These are phyloP conservation scores for Apostichopus japonicus DNA, from an alignment of 35 echinoderm and acorn worm species.

Conservation along the genomic window DNA sequence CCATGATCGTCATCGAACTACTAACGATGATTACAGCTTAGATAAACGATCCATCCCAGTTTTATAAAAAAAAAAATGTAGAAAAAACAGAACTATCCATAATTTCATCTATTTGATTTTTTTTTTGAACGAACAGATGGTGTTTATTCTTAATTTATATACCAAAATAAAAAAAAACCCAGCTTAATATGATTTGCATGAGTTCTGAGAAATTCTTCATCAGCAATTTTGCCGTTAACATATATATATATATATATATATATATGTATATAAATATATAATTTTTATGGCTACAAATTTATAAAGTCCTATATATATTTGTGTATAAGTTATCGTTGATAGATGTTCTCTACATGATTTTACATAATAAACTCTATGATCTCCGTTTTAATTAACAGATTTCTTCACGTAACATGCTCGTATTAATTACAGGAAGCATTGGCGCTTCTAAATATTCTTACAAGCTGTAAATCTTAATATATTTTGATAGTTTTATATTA, in stretches of 20 bases:
- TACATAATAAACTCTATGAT: background rate
- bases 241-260: background rate
- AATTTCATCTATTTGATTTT: background rate
- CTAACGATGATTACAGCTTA: constrained; percentile 19
- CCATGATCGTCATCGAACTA: background rate
- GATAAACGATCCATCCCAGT: constrained; percentile 1
- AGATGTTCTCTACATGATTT: background rate
- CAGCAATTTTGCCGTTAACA: background rate
- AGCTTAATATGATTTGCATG: background rate
- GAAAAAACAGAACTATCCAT: background rate
- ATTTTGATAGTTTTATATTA: background rate
- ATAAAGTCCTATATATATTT: background rate
- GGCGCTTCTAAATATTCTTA: background rate
- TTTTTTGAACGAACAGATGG: background rate
- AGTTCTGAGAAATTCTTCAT: background rate
- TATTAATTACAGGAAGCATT: background rate
- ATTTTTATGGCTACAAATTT: background rate
- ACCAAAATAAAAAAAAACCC: background rate
- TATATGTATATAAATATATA: background rate
- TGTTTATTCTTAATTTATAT: background rate
- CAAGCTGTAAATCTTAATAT: background rate
- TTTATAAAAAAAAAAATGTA: background rate
- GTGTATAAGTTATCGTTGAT: background rate
- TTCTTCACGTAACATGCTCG: background rate
- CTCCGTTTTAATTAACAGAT: background rate